A percentile compares a stretch with the other conserved stretches of the same genome.
These are phyloP conservation scores for Papilio xuthus DNA, from an alignment of 1,140 invertebrate genomes.

Conservation along the genomic window DNA sequence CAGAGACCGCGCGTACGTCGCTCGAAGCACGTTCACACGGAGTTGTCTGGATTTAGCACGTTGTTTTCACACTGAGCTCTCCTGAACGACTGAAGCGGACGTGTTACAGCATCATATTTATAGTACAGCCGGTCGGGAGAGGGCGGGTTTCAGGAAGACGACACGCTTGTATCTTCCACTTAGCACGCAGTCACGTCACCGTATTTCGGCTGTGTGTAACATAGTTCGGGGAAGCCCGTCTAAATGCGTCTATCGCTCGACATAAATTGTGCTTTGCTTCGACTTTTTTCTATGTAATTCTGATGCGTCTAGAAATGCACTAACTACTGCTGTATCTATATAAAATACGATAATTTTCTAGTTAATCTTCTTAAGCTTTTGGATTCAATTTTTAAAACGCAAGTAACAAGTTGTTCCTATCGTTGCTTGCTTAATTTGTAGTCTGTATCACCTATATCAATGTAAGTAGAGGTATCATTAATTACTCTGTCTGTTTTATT, in stretches of 20 bases:
- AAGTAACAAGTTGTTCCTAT: too few relatives aligned
- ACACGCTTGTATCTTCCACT: slow-evolving; percentile 67
- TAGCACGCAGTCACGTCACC: slow-evolving; percentile 65
- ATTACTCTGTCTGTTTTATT: too few relatives aligned
- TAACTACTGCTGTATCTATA: background rate
- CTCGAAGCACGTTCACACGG: slow-evolving; percentile 63
- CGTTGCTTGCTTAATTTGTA: too few relatives aligned
- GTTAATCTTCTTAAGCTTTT: background rate
- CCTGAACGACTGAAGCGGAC: slow-evolving; percentile 72
- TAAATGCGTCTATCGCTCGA: slow-evolving; percentile 51
- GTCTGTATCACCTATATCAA: too few relatives aligned
- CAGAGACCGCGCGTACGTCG: slow-evolving; percentile 52
- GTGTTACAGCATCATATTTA: slow-evolving; percentile 72
- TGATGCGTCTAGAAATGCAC: background rate
- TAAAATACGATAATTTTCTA: background rate
- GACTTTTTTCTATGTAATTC: slow-evolving; percentile 30
- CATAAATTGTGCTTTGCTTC: slow-evolving; percentile 23
- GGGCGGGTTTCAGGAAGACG: slow-evolving; percentile 73
- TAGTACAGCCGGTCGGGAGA: slow-evolving; percentile 59
- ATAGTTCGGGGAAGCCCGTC: slow-evolving; percentile 76
- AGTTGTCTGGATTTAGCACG: slow-evolving; percentile 62
- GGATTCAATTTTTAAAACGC: too few relatives aligned
- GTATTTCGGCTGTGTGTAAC: slow-evolving; percentile 63
- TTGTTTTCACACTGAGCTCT: slow-evolving; percentile 60
- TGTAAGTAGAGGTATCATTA: too few relatives aligned